These are phyloP conservation scores for Drosophila falleni DNA, from an alignment of 2,888 invertebrate genomes.

Conservation along the genomic window DNA sequence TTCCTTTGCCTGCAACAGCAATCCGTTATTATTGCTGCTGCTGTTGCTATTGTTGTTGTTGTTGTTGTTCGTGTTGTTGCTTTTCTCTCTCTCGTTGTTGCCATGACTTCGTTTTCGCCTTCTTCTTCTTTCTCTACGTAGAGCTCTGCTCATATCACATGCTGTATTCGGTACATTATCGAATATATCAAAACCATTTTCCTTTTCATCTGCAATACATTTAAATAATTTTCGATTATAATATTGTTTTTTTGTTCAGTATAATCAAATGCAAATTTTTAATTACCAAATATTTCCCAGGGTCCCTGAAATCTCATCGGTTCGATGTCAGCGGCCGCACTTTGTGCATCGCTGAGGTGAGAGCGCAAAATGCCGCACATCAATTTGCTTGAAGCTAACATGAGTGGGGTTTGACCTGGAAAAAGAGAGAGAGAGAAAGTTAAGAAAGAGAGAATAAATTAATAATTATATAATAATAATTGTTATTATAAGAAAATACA, in stretches of 20 bases:
- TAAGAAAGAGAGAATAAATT: neutral
- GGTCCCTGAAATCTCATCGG: conserved; percentile 86
- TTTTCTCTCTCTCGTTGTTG: conserved; percentile 29
- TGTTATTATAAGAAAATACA: neutral
- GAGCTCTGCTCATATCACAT: conserved; percentile 85
- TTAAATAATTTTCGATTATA: conserved; percentile 1
- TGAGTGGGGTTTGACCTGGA: conserved; percentile 85
- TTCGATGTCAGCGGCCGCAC: conserved; percentile 76
- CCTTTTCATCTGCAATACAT: conserved; percentile 85
- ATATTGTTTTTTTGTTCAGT: neutral
- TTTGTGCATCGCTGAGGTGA: conserved; percentile 84
- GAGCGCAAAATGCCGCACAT: conserved; percentile 83
- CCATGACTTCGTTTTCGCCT: conserved; percentile 33
- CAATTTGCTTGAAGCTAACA: conserved; percentile 84
- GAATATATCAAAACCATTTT: conserved; percentile 84
- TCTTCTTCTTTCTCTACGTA: conserved; percentile 61
- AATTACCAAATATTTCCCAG: conserved; percentile 84
- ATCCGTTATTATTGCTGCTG: conserved; percentile 10
- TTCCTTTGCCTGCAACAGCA: conserved; percentile 18
- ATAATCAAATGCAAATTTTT: neutral
- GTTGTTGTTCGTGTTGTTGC: conserved; percentile 6
- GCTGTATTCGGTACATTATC: conserved; percentile 83
- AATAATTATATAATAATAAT: neutral
- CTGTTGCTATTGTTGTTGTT: conserved; percentile 13
- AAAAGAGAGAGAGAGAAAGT: neutral